Evolutionary conservation across 1,140 invertebrate genomes (phyloP), one percentile per base, ranked within the genome.

Genomic region (Acromyrmex echinatior): DNA sequence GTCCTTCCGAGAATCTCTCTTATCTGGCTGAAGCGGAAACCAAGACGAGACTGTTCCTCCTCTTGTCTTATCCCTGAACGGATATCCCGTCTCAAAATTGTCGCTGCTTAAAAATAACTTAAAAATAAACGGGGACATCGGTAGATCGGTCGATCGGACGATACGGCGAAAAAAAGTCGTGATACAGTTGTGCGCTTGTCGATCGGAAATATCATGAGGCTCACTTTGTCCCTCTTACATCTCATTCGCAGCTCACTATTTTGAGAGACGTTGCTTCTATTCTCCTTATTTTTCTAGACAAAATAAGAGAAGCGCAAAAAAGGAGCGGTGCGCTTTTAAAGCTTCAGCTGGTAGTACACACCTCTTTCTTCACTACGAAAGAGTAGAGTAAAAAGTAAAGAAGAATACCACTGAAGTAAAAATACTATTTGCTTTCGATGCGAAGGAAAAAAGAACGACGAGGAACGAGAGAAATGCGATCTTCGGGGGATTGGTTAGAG

Each of bases 1-100:
- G 79, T 71, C 35, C 66, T 81, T 81, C 79, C 35, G 79, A 81
- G 79, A 81, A 81, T 58, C 10, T n/a, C 79, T n/a, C n/a, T 71
- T 81, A 81, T 81, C 79, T 81, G 35, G 49, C 31, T 49, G 65
- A 56, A 10, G 79, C 53, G 66, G 79, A 81, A 71, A 71, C 66
- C 31, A 16, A 70, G 35, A 7, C 51, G 79, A 39, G 65, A 58
- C 49, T 28, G 31, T 80, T 31, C 62, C 62, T 68, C 14, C 7
- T 21, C 25, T 65, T 39, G 31, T 66, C 63, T 51, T 18, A 7
- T 31, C 12, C 25, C n/a, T 58, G n/a, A 14, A 28, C 63, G 63
- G 45, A 79, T 31, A 53, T 77, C 16, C 21, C 73, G 39, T 25
- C 45, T 21, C 31, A 31, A 68, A 53, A 16, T 66, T 4, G 28